A percentile compares a stretch with the other conserved stretches of the same genome.
Evolutionary conservation across 2,113 vertebrate species (phyloP).

Genomic region (Rynchops niger): DNA sequence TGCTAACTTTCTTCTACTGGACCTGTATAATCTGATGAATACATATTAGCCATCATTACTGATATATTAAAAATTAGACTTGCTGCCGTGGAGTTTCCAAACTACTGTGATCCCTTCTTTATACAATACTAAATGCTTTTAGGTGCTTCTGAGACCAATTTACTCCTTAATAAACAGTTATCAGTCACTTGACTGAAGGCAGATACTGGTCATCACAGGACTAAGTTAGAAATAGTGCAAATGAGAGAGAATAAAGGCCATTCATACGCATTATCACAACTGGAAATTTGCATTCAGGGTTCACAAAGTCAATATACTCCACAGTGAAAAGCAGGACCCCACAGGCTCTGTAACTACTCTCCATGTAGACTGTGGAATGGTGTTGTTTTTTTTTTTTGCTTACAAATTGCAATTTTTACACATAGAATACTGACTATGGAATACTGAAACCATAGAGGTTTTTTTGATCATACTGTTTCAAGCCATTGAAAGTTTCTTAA

Average conservation of each 20-base stretch:
- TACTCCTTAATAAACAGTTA: not conserved
- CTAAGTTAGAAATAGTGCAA: not conserved
- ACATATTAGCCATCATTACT: not conserved
- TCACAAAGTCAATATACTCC: not conserved
- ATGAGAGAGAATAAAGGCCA: not conserved
- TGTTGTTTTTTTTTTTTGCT: not conserved
- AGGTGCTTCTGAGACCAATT: not conserved
- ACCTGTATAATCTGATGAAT: not conserved
- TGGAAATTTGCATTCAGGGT: not conserved
- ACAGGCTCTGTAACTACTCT: not conserved
- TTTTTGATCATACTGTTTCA: not conserved
- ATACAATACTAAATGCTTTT: not conserved
- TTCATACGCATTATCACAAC: not conserved
- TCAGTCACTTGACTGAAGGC: not conserved
- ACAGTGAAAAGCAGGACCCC: not conserved
- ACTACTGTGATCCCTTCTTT: not conserved
- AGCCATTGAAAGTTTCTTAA: not conserved
- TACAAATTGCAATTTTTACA: not conserved
- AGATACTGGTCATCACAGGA: not conserved
- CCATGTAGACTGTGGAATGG: not conserved
- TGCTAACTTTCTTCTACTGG: not conserved
- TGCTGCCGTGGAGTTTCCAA: not conserved
- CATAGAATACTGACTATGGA: not conserved
- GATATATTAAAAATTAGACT: not conserved
- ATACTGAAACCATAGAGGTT: not conserved